These are phyloP conservation scores for Oenanthe oenanthe DNA, from an alignment of 2,113 vertebrate species.

Conservation along the genomic window DNA sequence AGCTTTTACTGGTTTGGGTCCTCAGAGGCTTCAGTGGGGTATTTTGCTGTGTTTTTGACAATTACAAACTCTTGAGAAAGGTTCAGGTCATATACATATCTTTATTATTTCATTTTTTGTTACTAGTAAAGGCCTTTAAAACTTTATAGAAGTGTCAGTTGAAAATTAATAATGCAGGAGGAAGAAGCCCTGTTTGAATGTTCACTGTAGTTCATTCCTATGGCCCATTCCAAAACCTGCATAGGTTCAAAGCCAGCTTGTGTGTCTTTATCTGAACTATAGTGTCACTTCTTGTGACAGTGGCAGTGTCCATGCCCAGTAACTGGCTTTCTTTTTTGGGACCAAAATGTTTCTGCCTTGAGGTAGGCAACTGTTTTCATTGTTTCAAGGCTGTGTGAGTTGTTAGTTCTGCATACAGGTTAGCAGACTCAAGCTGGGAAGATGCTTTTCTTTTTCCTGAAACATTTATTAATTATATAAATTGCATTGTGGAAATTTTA, in stretches of 20 bases:
- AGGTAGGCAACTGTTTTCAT: background rate
- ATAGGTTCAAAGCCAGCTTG: background rate
- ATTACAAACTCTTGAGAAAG: background rate
- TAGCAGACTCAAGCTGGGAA: background rate
- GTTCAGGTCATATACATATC: fast-evolving
- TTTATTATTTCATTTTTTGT: background rate
- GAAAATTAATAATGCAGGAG: background rate
- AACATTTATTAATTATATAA: background rate
- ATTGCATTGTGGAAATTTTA: background rate
- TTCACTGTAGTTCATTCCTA: background rate
- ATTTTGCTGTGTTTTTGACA: background rate
- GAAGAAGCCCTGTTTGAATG: background rate
- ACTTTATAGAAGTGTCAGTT: background rate
- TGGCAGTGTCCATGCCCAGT: background rate
- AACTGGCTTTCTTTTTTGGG: background rate
- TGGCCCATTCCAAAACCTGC: background rate
- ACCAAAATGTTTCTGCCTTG: background rate
- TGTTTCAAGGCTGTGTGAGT: background rate
- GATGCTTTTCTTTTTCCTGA: background rate
- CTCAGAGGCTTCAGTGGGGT: background rate
- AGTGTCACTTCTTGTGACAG: background rate
- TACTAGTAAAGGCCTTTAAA: background rate
- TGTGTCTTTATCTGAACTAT: background rate
- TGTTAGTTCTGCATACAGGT: background rate
- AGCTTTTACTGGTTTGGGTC: background rate